These are phyloP conservation scores for Xerus rutilus DNA, from an alignment of 2,797 vertebrate species.

Conservation along the genomic window DNA sequence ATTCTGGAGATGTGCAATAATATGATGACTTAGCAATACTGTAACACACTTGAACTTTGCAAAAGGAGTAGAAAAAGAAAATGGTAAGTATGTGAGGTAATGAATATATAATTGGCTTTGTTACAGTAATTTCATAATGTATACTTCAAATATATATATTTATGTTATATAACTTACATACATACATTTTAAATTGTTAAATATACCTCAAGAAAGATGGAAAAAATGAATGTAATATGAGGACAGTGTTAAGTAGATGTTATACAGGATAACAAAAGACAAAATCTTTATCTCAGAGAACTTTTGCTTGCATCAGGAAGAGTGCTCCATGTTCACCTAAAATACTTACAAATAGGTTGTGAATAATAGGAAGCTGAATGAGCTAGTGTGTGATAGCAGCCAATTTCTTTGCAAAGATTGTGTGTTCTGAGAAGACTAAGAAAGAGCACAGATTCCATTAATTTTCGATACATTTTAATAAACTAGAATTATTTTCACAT, in stretches of 20 bases:
- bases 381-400: background rate
- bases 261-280: background rate
- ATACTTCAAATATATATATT: too few species aligned
- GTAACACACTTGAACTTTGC: background rate
- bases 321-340: background rate
- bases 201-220: background rate
- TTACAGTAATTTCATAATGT: background rate
- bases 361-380: background rate
- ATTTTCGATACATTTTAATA: background rate
- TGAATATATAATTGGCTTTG: background rate
- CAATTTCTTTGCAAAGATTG: background rate
- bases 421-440: background rate
- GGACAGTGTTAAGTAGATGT: background rate
- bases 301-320: background rate
- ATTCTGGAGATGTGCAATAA: background rate
- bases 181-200: background rate
- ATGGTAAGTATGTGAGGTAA: background rate
- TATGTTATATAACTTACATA: background rate
- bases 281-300: background rate
- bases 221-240: background rate
- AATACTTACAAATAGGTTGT: background rate
- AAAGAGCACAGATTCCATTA: background rate
- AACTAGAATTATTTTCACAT: background rate
- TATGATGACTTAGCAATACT: background rate
- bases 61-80: background rate